These are phyloP conservation scores for Tipula confusa DNA, from an alignment of 2,888 invertebrate genomes.

Conservation along the genomic window DNA sequence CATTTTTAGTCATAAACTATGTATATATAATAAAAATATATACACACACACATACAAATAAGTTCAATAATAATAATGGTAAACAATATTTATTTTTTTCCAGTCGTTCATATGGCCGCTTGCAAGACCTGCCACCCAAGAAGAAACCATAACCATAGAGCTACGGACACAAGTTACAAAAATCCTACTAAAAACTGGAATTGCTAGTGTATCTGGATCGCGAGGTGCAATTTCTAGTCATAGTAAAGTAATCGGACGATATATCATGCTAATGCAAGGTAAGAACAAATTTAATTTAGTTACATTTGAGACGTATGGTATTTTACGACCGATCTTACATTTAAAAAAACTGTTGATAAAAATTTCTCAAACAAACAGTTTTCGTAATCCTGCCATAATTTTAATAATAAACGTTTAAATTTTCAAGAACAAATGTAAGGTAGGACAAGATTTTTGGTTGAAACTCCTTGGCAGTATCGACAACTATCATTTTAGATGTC, in stretches of 20 bases:
- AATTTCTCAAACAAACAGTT: no score
- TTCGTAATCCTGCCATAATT: no score
- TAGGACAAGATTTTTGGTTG: no score
- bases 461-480: no score
- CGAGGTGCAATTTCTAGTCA: constrained; percentile 43
- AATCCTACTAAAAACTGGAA: constrained; percentile 41
- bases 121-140: constrained; percentile 58
- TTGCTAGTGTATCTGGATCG: constrained; percentile 35
- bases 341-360: no score
- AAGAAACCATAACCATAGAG: constrained; percentile 59
- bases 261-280: constrained; percentile 46
- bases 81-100: background rate
- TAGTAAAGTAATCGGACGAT: constrained; percentile 45
- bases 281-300: no score
- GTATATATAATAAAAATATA: no score
- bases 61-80: background rate
- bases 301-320: no score
- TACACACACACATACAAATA: background rate
- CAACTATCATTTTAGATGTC: no score
- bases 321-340: no score
- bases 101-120: constrained; percentile 60
- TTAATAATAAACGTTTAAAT: no score
- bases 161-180: constrained; percentile 44
- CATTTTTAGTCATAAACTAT: background rate
- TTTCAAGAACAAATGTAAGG: no score